Base-by-base conservation (phyloP, 92 coral and sea anemone genomes). In the Micromussa lordhowensis region DNA sequence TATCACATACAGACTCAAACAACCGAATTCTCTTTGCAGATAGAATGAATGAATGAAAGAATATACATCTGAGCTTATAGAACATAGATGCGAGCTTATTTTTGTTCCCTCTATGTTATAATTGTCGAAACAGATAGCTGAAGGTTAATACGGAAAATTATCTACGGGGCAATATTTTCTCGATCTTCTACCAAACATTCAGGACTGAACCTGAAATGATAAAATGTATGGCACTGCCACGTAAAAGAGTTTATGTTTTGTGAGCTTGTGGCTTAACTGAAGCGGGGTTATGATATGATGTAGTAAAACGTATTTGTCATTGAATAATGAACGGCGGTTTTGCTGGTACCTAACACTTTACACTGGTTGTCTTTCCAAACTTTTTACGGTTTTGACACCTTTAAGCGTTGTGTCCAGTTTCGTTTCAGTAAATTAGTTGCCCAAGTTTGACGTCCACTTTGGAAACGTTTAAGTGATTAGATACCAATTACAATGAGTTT, bases 281-380 rank as follows among this genome's bases (percentile, higher is more conserved):
- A 63, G 38, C 38, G 38, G 69, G 34, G 7, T 66, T 26, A 8
- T 5, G 2, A 64, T 26, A 64, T 63, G 26, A 66, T 66, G 26
- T 26, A 4, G 71, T 63, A n/a, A n/a, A 63, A 63, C 14, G 69
- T 24, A n/a, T 63, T 24, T 63, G 30, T n/a, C 69, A n/a, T 63
- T 63, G 69, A 63, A 24, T 63, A 30, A 63, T 24, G 69, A 12
- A 63, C 10, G 32, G 18, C 71, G 15, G 2, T 31, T 66, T 28
- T 66, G 71, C 71, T 66, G 71, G 71, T 66, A 66, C 71, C 71
- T 66, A 66, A 26, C 31, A 66, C 71, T 30, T 66, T 26, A 66
- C 31, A 66, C 71, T 16, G 71, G 13, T 28, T 63, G 34, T 26
- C 32, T 26, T 66, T 26, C 32, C 34, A 66, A 66, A 26, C 32